Evolutionary conservation across 2,797 vertebrate species (phyloP).

Genomic region (Karalla daura): DNA sequence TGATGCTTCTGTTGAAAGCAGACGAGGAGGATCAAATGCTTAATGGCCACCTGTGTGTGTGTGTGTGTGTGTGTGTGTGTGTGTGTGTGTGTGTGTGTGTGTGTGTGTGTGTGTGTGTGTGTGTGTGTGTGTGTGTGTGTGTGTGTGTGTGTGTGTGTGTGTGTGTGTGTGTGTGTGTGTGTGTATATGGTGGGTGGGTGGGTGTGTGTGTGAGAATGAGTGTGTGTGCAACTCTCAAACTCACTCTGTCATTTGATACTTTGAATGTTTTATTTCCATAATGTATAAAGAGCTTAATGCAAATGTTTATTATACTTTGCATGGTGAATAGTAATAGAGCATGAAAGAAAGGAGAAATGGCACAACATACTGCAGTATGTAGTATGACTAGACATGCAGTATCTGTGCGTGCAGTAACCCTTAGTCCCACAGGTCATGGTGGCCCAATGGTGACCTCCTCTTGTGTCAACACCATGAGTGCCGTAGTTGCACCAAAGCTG

Average conservation of each 20-base stretch:
- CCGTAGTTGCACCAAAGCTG: conserved; percentile 1
- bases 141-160: conserved; percentile 7
- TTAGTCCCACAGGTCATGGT: conserved; percentile 7
- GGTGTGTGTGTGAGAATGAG: neutral
- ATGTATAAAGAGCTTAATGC: neutral
- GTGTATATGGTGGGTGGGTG: conserved; percentile 1
- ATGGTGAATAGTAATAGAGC: neutral
- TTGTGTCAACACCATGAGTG: conserved; percentile 27
- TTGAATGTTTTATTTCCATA: conserved; percentile 11
- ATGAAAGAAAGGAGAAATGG: neutral
- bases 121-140: neutral
- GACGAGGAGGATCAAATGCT: conserved; percentile 65
- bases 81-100: conserved; percentile 5
- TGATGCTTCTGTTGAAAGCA: conserved; percentile 66
- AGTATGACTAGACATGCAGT: neutral
- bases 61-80: conserved; percentile 20
- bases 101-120: neutral
- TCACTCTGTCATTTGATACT: conserved; percentile 1
- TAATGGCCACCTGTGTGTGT: conserved; percentile 60
- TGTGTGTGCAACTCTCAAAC: conserved; percentile 11
- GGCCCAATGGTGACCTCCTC: conserved; percentile 23
- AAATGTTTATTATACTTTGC: neutral
- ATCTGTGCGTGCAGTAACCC: neutral
- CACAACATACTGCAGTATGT: neutral
- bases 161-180: conserved; percentile 5